Conservation (phyloP, 2,888 invertebrate species). For the Physocephala rufipes region DNA sequence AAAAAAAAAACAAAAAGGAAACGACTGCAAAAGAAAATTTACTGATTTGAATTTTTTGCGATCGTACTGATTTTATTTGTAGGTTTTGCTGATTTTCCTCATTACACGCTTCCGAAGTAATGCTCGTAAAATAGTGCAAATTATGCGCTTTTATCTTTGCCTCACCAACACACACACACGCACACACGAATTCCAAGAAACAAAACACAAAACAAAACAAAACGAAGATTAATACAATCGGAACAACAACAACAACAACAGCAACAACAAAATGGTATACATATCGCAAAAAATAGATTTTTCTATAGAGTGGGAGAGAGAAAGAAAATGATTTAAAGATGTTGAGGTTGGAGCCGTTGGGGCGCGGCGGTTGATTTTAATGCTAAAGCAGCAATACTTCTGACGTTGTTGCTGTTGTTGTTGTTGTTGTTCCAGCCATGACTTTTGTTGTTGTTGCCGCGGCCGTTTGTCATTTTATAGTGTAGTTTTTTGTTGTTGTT, state of each 20-base stretch:
- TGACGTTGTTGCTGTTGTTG: slow-evolving; percentile 20
- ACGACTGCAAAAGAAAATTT: slow-evolving; percentile 9
- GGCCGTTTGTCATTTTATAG: slow-evolving; percentile 15
- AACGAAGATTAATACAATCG: slow-evolving; percentile 28
- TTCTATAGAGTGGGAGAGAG: slow-evolving; percentile 8
- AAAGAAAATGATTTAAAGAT: slow-evolving; percentile 12
- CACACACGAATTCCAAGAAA: slow-evolving; percentile 33
- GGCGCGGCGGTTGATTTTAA: neutral
- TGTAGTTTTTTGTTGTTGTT: neutral
- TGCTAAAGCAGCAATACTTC: neutral
- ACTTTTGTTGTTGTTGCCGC: slow-evolving; percentile 20
- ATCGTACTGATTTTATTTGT: neutral
- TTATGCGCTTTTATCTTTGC: slow-evolving; percentile 40
- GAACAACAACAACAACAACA: slow-evolving; percentile 32
- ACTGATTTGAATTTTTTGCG: slow-evolving; percentile 17
- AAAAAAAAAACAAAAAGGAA: neutral
- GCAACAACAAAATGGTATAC: neutral
- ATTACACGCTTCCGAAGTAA: slow-evolving; percentile 32
- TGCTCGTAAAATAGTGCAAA: slow-evolving; percentile 41
- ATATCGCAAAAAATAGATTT: neutral
- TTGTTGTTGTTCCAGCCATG: slow-evolving; percentile 8
- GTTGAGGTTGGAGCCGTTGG: neutral
- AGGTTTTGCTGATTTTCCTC: slow-evolving; percentile 12
- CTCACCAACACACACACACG: too few relatives aligned
- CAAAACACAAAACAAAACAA: slow-evolving; percentile 32